Evolutionary conservation across 1,140 invertebrate species (phyloP), one percentile per base, ranked within the genome.

Genomic region (Drosophila bocqueti): DNA sequence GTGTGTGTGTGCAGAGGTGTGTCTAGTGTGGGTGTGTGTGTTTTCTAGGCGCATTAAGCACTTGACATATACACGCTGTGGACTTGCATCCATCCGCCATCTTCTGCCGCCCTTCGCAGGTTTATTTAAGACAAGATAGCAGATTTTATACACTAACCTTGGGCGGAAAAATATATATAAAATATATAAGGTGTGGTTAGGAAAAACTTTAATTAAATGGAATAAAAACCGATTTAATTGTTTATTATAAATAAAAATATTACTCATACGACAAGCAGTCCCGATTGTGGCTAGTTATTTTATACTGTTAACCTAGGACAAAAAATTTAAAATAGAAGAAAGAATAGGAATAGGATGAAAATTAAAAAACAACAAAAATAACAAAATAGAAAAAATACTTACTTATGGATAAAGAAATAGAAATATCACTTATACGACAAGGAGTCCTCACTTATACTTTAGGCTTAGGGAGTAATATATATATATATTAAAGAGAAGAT

Each of bases 31-130:
- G 34, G 43, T 55, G 24, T 24, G 24, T 24, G 24, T 24, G 59
- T 47, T n/a, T 54, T 26, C 49, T 26, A 58, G 73, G 59, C 71
- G 61, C 81, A 90, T 89, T 90, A 89, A 90, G 67, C 81, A 79
- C 85, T 85, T 84, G 81, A 90, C 85, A 81, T 66, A 81, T 59
- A 82, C 76, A 76, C 49, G 59, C 61, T 74, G 78, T 71, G 38
- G 75, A 60, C 58, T 57, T 63, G 76, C 75, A 77, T 57, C 74
- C 38, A 61, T 57, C 57, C 36, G 42, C 15, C 60, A 62, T 57
- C 71, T 42, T 58, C 38, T 57, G 21, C 26, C n/a, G 40, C 31
- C 31, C 34, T 54, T 36, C 11, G 36, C 21, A 38, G 34, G 10
- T 29, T 40, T 15, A 8, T 24, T 9, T 43, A 5, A 34, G 6